These are phyloP conservation scores for Lanistes nyassanus DNA, from an alignment of 1,140 invertebrate species.

Conservation along the genomic window DNA sequence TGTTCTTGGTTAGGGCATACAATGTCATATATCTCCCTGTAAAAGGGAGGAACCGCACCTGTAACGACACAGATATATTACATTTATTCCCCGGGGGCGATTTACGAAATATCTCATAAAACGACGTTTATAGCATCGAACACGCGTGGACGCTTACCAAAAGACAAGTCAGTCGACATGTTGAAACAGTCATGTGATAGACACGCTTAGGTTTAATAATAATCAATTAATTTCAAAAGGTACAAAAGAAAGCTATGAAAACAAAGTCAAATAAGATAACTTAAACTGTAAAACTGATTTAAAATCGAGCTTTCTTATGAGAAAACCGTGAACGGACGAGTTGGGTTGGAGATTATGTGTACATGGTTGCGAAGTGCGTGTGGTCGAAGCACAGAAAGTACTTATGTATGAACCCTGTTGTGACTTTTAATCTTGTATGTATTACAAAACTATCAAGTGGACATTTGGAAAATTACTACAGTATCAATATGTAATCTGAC, in stretches of 20 bases:
- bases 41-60: conserved; percentile 75
- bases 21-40: conserved; percentile 75
- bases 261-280: neutral
- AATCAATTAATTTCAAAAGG: no score
- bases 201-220: no score
- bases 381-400: neutral
- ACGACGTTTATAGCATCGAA: neutral
- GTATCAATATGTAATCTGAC: no score
- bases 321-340: neutral
- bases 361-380: conserved; percentile 23
- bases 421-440: neutral
- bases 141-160: conserved; percentile 45
- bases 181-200: conserved; percentile 63
- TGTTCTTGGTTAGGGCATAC: conserved; percentile 73
- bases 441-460: conserved; percentile 7
- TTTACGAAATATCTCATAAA: neutral
- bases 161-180: conserved; percentile 63
- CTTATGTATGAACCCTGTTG: neutral
- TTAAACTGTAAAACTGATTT: neutral
- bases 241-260: no score
- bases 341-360: conserved; percentile 16
- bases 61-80: conserved; percentile 34
- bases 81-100: neutral
- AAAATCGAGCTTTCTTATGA: neutral
- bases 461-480: no score